Evolutionary conservation across 2,113 vertebrate species (phyloP).

Genomic region (Merops nubicus): DNA sequence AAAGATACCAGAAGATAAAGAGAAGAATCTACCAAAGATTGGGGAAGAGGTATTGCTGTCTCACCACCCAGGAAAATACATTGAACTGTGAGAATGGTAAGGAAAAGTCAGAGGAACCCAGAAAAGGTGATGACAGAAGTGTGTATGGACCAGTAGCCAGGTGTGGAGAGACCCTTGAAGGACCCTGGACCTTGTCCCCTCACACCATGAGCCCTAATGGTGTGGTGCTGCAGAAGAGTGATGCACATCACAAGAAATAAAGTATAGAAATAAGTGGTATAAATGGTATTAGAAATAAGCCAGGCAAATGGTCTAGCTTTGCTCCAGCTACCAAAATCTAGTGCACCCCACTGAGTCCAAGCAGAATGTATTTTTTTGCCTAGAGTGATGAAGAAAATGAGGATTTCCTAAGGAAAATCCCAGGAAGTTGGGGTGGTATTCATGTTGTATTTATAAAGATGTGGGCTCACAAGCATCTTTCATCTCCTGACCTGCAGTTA

Average conservation of each 20-base stretch:
- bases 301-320: background rate
- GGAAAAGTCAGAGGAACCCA: background rate
- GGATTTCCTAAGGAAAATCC: slow-evolving; percentile 50
- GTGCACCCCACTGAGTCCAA: background rate
- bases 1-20: background rate
- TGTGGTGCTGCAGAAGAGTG: background rate
- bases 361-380: slow-evolving; percentile 9
- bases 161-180: no score
- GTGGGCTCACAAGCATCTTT: background rate
- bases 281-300: no score
- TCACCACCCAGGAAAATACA: background rate
- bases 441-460: background rate
- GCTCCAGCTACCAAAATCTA: slow-evolving; percentile 28
- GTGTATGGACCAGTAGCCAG: background rate
- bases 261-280: no score
- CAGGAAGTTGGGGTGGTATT: background rate
- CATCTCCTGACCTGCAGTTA: slow-evolving; percentile 39
- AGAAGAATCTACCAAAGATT: background rate
- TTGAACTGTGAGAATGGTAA: background rate
- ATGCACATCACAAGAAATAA: background rate
- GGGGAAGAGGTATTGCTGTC: background rate
- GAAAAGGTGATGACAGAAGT: background rate
- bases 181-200: background rate
- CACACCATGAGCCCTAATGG: background rate
- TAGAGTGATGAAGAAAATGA: slow-evolving; percentile 31